Evolutionary conservation across 2,113 vertebrate genomes (phyloP).

Genomic region (Seriola quinqueradiata): DNA sequence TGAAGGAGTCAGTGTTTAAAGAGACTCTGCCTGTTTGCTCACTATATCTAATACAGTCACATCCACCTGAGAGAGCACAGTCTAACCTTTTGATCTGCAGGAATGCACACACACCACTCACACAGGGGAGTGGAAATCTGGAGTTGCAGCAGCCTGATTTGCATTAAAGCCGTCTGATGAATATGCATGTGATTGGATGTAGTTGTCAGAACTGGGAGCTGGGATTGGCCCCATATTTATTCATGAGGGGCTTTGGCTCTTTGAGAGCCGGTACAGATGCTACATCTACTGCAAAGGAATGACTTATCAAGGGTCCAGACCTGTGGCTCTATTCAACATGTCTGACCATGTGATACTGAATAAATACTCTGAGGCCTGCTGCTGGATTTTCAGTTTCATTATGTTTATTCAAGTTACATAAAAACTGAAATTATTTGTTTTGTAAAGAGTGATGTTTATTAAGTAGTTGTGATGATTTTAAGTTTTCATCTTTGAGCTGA

Average conservation of each 20-base stretch:
- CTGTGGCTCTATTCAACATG: conserved; percentile 30
- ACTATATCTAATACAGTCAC: conserved; percentile 46
- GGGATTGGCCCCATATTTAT: conserved; percentile 70
- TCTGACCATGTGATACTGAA: conserved; percentile 35
- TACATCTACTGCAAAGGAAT: conserved; percentile 12
- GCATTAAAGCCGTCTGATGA: conserved; percentile 71
- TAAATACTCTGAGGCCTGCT: background rate
- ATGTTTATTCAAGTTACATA: no score
- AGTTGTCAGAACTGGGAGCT: conserved; percentile 64
- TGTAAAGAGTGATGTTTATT: no score
- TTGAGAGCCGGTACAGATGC: conserved; percentile 28
- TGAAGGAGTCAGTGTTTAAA: conserved; percentile 35
- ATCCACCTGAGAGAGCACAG: conserved; percentile 45
- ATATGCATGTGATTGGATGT: conserved; percentile 76
- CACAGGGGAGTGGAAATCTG: conserved; percentile 52
- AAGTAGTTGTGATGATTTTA: no score
- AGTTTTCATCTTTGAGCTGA: no score
- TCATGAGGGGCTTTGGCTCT: conserved; percentile 59
- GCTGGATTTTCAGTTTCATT: no score
- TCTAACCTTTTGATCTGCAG: conserved; percentile 70
- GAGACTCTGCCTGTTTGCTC: conserved; percentile 38
- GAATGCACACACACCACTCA: conserved; percentile 45
- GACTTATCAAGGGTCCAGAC: conserved; percentile 20
- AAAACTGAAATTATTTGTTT: no score
- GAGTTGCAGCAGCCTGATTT: conserved; percentile 67